Evolutionary conservation across 2,888 invertebrate genomes (phyloP).

Genomic region (Biston betularia): DNA sequence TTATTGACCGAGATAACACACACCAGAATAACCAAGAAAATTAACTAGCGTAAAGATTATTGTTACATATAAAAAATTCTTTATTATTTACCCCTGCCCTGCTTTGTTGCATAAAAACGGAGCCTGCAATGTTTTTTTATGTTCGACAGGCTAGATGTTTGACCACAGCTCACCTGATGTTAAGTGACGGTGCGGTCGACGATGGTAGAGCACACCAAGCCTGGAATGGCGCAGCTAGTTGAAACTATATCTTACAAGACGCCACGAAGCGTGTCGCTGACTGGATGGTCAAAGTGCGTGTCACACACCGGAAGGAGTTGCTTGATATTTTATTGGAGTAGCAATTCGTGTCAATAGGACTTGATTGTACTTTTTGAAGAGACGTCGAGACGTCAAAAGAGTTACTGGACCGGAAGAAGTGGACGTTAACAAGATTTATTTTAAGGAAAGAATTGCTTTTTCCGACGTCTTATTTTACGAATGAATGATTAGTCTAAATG

Average conservation of each 20-base stretch:
- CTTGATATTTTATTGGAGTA: conserved; percentile 7
- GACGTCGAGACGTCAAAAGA: conserved; percentile 10
- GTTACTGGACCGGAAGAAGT: conserved; percentile 18
- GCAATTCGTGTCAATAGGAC: conserved; percentile 4
- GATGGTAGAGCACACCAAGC: too few relatives aligned
- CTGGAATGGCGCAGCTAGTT: too few relatives aligned
- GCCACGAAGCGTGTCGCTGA: too few relatives aligned
- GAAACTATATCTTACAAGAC: background rate
- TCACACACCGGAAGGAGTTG: background rate
- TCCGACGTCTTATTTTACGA: conserved; percentile 15
- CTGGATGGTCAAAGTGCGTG: background rate
- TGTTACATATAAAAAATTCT: background rate
- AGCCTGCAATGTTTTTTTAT: too few relatives aligned
- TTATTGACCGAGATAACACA: conserved; percentile 3
- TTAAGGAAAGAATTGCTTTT: conserved; percentile 19
- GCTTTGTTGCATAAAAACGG: too few relatives aligned
- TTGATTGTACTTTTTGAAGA: conserved; percentile 5
- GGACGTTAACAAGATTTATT: conserved; percentile 21
- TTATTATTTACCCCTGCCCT: too few relatives aligned
- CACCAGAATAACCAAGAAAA: conserved; percentile 1
- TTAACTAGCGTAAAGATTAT: background rate
- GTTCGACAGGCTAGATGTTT: too few relatives aligned
- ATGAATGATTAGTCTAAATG: conserved; percentile 19
- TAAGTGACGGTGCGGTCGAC: too few relatives aligned
- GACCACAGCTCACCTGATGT: too few relatives aligned